A percentile compares a stretch with the other conserved stretches of the same genome.
Evolutionary conservation across 1,140 invertebrate genomes (phyloP).

Genomic region (Panagrolaimus sp.): DNA sequence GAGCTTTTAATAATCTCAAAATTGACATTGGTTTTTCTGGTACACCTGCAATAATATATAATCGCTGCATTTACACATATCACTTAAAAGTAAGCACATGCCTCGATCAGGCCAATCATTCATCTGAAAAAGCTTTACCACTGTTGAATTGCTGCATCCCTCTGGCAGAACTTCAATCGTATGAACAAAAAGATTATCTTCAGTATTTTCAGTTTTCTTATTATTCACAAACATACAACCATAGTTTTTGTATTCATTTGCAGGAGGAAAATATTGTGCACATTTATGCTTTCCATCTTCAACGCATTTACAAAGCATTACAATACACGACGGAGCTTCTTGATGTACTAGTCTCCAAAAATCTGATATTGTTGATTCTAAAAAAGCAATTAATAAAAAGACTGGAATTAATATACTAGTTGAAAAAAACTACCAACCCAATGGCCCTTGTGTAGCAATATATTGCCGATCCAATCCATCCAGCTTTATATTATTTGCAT

Average conservation of each 20-base stretch:
- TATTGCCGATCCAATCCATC: conserved; percentile 18
- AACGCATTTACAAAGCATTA: conserved; percentile 80
- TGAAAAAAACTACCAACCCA: conserved; percentile 55
- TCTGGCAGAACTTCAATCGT: conserved; percentile 33
- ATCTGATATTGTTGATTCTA: conserved; percentile 75
- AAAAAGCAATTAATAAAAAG: conserved; percentile 7
- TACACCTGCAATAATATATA: too few relatives aligned
- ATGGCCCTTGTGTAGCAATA: conserved; percentile 71
- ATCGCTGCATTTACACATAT: too few relatives aligned
- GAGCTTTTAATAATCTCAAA: neutral
- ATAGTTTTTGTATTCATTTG: conserved; percentile 27
- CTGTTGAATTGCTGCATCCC: conserved; percentile 33
- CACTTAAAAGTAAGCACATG: too few relatives aligned
- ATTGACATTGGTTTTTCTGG: conserved; percentile 3
- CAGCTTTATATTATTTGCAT: conserved; percentile 21
- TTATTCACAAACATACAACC: conserved; percentile 30
- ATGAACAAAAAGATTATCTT: conserved; percentile 5
- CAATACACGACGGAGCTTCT: conserved; percentile 69
- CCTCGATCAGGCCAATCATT: conserved; percentile 9
- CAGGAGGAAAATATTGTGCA: conserved; percentile 24
- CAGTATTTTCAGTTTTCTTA: conserved; percentile 15
- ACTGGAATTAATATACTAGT: too few relatives aligned
- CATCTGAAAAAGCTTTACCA: conserved; percentile 32
- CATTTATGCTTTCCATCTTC: conserved; percentile 65
- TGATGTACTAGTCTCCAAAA: conserved; percentile 89